Evolutionary conservation across 2,797 vertebrate species (phyloP), one percentile per base, ranked within the genome.

Genomic region (Pseudomugil gertrudae): DNA sequence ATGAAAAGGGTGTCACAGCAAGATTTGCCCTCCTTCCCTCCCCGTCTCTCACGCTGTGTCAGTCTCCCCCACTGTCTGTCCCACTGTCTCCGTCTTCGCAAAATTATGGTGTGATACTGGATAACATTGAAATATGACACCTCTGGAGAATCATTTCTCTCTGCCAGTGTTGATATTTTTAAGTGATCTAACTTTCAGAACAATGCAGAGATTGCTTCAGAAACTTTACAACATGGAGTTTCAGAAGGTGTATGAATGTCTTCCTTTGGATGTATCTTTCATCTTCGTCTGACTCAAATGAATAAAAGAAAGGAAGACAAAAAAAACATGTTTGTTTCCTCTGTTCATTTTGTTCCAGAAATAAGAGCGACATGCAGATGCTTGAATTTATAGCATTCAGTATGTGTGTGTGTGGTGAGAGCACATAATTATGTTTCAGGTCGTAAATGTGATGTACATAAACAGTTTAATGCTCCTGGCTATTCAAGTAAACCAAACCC

Each of bases 1-100:
- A 74, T 83, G 72, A 93, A 90, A 92, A 84, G 87, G 78, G 80
- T 67, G 80, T 88, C 91, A 87, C 90, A 90, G 90, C 80, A 51
- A 89, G 85, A 76, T 48, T 66, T 60, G 19, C 55, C 58, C 73
- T 66, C 53, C 32, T 26, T 66, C 57, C 62, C 66, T 62, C 74
- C 67, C 60, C 3, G 57, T 59, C 84, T 63, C 67, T 86, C 83
- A 78, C 52, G 52, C 79, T 56, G 69, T 66, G 75, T 77, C 63
- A 64, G 68, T 80, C 81, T 81, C 63, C 72, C 64, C 9, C 69
- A 51, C 77, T 0, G 55, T 45, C 66, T 21, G 19, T 74, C 73
- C 75, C 81, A 17, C 72, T 32, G 43, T 78, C 69, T 66, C 60
- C 51, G 35, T 57, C 74, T 72, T 77, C 74, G 61, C 4, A 24